Evolutionary conservation across 2,797 vertebrate species (phyloP), one percentile per base, ranked within the genome.

Genomic region (Cynopterus sphinx): DNA sequence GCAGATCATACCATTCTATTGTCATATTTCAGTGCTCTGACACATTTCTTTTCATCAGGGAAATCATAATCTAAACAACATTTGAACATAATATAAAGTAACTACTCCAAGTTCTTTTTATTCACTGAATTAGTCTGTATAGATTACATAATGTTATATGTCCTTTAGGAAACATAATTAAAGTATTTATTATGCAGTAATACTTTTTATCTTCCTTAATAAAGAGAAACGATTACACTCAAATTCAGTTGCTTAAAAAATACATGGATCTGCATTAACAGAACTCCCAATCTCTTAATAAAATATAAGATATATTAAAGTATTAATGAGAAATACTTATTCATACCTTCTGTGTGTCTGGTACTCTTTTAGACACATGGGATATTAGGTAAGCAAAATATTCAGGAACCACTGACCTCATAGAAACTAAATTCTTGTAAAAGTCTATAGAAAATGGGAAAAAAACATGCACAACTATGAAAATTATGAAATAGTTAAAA

Each of bases 171-270:
- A 75, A 65, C 16, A 81, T 22, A 82, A 87, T 92, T 59, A 65
- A 93, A 68, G 63, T 61, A 90, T 67, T 88, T 81, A 57, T 73
- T 88, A 59, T 51, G 26, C 4, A 84, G 31, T 74, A 74, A 31
- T 81, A 67, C n/a, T 63, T 90, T 83, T 85, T 73, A 41, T 86
- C 53, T 91, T 96, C 26, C 24, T 86, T 90, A 79, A 57, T 49
- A 89, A 86, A 63, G 24, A 74, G 10, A 67, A 94, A 59, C 41
- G 21, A 28, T 67, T 43, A 81, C 5, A 90, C 3, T 79, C 19
- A 91, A 57, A 73, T 73, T 86, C 22, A 82, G 0, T 84, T 87
- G 68, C 33, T 39, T 87, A 51, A 82, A 55, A 74, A 31, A 17
- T 36, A 61, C 65, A 57, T 26, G 36, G 3, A 84, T 6, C 11